Base-by-base conservation (phyloP, 2,113 vertebrate species). In the Brachyhypopomus occidentalis region DNA sequence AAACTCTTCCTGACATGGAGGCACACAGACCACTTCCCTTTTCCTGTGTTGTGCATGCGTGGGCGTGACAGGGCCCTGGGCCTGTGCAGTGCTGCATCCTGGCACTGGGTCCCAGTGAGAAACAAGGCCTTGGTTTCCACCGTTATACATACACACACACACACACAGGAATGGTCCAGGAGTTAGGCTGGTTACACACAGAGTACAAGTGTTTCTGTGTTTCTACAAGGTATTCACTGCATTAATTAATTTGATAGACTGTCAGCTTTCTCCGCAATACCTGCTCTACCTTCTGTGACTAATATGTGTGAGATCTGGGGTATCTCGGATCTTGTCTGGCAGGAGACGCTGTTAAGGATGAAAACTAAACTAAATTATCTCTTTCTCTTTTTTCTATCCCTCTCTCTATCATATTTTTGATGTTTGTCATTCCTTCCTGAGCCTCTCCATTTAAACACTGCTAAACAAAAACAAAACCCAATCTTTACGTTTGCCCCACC, bases 301-400 rank as follows among this genome's bases (percentile, higher is more conserved):
- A 22, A 22, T 23, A 60, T 22, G 36, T 4, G 56, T 79, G 67
- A 72, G 56, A 48, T 38, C 5, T 23, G 30, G 20, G 59, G 36
- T 48, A 88, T 73, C 84, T 84, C 84, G 83, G 87, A 87, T 89
- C 90, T 91, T 88, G 81, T 91, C 89, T 85, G 58, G 82, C 84
- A 52, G 45, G 60, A 23, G 86, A 81, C 55, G 16, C 70, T 82
- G 85, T 88, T 27, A 25, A 5, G 3, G 2, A 86, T 89, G 81
- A 76, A 67, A 48, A 74, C 48, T 75, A 22, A 72, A 82, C 45
- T 27, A 52, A 83, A 84, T 73, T 25, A 67, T 58, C 84, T 62
- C 81, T 88, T 60, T 66, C 41, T 77, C 3, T 59, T 1, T 11
- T 72, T 8, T 63, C 52, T 67, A 4, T 36, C 27, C 36, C 84